phyloP scores from a whole-genome alignment of 1,140 invertebrate genomes.

The Medauroidea extradentata region DNA sequence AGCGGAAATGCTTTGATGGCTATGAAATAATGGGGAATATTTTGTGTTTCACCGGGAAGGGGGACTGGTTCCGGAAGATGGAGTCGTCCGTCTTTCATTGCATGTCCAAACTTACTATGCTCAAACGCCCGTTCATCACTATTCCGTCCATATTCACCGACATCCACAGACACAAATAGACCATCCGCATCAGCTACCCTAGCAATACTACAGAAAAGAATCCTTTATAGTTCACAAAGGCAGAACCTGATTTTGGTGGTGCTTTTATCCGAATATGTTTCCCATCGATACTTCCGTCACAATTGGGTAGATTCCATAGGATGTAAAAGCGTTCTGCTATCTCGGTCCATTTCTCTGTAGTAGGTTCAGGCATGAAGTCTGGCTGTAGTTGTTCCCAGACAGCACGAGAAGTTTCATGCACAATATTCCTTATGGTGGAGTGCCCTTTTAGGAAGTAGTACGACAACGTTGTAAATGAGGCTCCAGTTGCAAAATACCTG shows the following conservation, averaged over 20 bases:
- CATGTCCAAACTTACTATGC: no score
- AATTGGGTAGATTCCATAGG: slow-evolving; percentile 37
- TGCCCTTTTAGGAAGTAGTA: slow-evolving; percentile 31
- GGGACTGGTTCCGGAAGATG: no score
- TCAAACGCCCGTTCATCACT: slow-evolving; percentile 28
- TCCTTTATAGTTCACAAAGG: slow-evolving; percentile 42
- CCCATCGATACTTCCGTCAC: slow-evolving; percentile 41
- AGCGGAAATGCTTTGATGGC: no score
- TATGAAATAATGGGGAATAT: no score
- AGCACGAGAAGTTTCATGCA: slow-evolving; percentile 29
- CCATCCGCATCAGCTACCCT: slow-evolving; percentile 40
- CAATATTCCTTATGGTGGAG: slow-evolving; percentile 29
- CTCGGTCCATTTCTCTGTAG: neutral
- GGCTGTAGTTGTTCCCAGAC: slow-evolving; percentile 30
- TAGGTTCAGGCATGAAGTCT: slow-evolving; percentile 22
- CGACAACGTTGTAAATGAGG: slow-evolving; percentile 22
- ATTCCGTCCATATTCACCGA: slow-evolving; percentile 37
- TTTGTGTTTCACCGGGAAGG: no score
- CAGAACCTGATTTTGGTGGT: slow-evolving; percentile 34
- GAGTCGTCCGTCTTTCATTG: no score
- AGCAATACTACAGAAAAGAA: slow-evolving; percentile 42
- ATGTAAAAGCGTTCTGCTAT: slow-evolving; percentile 25
- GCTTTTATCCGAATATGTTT: slow-evolving; percentile 43
- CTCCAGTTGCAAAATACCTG: slow-evolving; percentile 11
- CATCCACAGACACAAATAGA: slow-evolving; percentile 41